Evolutionary conservation across 2,797 vertebrate species (phyloP).

Genomic region (Pteropus rufus): DNA sequence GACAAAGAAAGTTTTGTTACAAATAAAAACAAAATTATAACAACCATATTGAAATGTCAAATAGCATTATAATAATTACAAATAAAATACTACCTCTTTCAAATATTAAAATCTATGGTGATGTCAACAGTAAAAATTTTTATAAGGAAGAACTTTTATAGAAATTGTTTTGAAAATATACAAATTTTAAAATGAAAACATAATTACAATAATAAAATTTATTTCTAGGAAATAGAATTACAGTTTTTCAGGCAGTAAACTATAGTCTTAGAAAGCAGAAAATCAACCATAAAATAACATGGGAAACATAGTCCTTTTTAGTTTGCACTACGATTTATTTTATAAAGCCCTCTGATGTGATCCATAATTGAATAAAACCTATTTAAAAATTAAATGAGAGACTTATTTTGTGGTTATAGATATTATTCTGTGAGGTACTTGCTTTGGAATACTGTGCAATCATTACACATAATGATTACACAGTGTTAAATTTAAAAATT

Average conservation of each 20-base stretch:
- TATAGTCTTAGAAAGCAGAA: not conserved
- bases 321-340: not conserved
- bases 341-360: not conserved
- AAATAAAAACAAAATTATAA: not conserved
- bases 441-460: not conserved
- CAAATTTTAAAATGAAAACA: not conserved
- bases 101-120: not conserved
- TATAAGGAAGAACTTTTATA: not conserved
- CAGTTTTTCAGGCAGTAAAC: not conserved
- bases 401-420: not conserved
- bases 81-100: not conserved
- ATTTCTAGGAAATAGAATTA: not conserved
- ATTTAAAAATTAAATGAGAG: not conserved
- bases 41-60: not conserved
- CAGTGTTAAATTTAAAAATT: not conserved
- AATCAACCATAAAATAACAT: not conserved
- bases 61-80: not conserved
- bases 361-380: not conserved
- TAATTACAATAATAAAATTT: not conserved
- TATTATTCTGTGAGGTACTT: not conserved
- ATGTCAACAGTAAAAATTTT: not conserved
- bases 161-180: not conserved
- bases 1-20: not conserved
- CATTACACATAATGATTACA: not conserved
- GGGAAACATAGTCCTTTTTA: not conserved